phyloP scores from a whole-genome alignment of 2,113 vertebrate species.

The Connochaetes taurinus region DNA sequence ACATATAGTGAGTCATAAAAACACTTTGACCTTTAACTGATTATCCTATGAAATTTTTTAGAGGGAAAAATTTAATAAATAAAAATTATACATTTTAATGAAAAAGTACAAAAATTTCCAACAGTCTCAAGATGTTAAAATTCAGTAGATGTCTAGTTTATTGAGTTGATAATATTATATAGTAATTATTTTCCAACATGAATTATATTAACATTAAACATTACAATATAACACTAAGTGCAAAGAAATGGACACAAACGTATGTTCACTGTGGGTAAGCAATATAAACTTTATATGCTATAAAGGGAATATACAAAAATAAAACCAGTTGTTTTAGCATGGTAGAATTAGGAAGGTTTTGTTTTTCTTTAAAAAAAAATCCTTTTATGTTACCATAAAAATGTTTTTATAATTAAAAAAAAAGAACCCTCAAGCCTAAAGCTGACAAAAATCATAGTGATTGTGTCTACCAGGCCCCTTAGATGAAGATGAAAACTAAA shows the following conservation, averaged over 20 bases:
- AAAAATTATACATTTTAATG: conserved; percentile 26
- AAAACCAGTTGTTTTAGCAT: conserved; percentile 31
- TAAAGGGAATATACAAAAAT: conserved; percentile 8
- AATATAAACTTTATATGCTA: conserved; percentile 23
- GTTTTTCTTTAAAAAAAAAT: not conserved
- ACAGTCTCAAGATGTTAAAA: not conserved
- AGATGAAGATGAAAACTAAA: conserved; percentile 51
- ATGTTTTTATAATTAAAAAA: conserved; percentile 57
- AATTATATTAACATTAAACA: conserved; percentile 30
- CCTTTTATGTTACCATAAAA: conserved; percentile 55
- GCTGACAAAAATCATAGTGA: conserved; percentile 59
- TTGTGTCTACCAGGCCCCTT: conserved; percentile 22
- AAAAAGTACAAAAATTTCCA: conserved; percentile 15
- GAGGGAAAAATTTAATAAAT: not conserved
- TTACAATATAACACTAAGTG: not conserved
- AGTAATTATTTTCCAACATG: conserved; percentile 40
- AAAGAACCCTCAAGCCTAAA: conserved; percentile 13
- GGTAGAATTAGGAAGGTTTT: conserved; percentile 17
- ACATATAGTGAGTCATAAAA: not conserved
- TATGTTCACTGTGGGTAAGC: not conserved
- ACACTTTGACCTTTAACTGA: not conserved
- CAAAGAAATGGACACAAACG: not conserved
- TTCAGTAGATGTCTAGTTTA: not conserved
- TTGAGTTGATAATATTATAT: not conserved
- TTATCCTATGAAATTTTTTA: conserved; percentile 19